Percentiles rank a stretch among this genome's conserved stretches.
Conservation (phyloP, 2,113 vertebrate genomes). For the Hemibagrus wyckioides region DNA sequence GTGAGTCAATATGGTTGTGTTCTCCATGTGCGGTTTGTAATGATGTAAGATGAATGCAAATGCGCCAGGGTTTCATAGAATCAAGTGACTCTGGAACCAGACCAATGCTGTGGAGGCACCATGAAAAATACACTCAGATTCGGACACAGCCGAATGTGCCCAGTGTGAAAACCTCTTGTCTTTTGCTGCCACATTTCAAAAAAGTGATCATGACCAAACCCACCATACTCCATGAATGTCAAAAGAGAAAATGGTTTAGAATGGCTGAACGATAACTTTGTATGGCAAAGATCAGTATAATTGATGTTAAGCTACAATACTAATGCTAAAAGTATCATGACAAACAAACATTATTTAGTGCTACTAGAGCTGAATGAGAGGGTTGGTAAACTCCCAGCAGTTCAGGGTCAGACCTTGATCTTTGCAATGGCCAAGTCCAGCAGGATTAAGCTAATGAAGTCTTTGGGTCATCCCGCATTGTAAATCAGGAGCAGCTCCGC, state of each 20-base stretch:
- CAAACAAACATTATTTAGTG: not conserved
- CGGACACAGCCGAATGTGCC: no score
- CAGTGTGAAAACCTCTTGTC: no score
- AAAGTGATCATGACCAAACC: no score
- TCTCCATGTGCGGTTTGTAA: no score
- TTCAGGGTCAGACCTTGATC: slow-evolving; percentile 18
- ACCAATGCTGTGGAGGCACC: no score
- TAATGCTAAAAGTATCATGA: not conserved
- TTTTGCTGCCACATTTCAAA: no score
- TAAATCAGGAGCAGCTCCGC: slow-evolving; percentile 23
- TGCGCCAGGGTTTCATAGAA: no score
- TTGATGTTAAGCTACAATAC: not conserved
- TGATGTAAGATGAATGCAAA: no score
- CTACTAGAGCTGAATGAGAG: slow-evolving; percentile 4
- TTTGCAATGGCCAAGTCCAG: slow-evolving; percentile 11
- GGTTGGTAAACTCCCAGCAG: slow-evolving; percentile 39
- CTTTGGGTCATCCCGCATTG: slow-evolving; percentile 33
- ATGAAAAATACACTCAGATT: no score
- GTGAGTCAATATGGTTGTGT: no score
- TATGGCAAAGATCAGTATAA: not conserved
- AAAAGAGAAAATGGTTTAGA: slow-evolving; percentile 29
- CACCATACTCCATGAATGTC: not conserved
- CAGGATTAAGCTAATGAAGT: slow-evolving; percentile 50
- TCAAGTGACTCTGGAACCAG: no score
- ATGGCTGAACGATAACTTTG: slow-evolving; percentile 72